A percentile compares a stretch with the other conserved stretches of the same genome.
Conservation (phyloP, 2,797 vertebrate genomes). For the Schizopygopsis malacanthus region DNA sequence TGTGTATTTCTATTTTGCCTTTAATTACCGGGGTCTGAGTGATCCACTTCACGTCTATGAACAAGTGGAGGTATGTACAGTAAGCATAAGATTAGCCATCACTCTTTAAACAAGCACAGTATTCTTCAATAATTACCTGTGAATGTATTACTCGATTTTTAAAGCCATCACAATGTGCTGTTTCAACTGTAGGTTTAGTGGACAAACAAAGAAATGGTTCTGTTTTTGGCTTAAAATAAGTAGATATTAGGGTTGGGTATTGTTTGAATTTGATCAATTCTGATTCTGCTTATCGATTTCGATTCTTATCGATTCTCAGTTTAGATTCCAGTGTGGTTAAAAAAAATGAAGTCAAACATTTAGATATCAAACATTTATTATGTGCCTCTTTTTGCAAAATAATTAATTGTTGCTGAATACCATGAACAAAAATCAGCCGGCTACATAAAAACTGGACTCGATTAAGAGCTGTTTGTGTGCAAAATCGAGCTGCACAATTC, state of each 20-base stretch:
- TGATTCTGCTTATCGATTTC: neutral
- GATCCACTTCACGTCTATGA: conserved; percentile 93
- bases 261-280: neutral
- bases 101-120: neutral
- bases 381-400: no score
- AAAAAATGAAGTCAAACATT: no score
- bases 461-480: no score
- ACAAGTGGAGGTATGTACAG: conserved; percentile 90
- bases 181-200: neutral
- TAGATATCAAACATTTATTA: no score
- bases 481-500: neutral
- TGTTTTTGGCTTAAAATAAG: conserved; percentile 12
- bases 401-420: neutral
- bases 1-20: conserved; percentile 99
- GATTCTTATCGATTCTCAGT: no score
- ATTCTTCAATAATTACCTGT: neutral
- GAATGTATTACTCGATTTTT: neutral
- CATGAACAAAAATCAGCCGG: neutral
- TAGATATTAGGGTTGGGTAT: neutral
- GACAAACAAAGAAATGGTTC: neutral
- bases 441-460: no score
- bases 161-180: neutral
- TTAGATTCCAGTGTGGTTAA: no score
- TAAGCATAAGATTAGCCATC: neutral
- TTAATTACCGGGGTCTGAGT: conserved; percentile 97